Evolutionary conservation across 2,888 invertebrate genomes (phyloP), one percentile per base, ranked within the genome.

Genomic region (Torymus auratus): DNA sequence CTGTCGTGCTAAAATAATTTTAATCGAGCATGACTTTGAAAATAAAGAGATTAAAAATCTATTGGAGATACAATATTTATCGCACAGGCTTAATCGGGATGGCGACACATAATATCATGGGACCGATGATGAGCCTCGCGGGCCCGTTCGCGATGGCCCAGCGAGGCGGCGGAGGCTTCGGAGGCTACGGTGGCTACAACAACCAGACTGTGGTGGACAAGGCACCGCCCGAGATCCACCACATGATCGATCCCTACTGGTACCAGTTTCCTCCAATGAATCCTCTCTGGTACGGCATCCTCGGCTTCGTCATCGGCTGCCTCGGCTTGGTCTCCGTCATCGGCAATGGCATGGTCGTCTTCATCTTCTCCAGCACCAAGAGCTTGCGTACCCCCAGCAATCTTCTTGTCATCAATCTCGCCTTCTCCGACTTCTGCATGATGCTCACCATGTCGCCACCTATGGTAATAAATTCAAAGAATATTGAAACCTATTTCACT

Each of bases 201-300:
- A 97, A 97, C 92, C 93, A 95, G 88, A 96, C 96, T 79, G 96
- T 96, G 83, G 96, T 95, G 84, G 96, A 97, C 91, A 96, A 95
- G 91, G 88, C 89, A 10, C 92, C 93, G 64, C 93, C 94, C 52
- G 95, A 96, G 67, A 94, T 96, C 94, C 91, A 95, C 84, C 94
- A 94, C 89, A 92, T 96, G 92, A 92, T 96, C 84, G 95, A 96
- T 89, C 92, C 95, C 61, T 94, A 95, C 89, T 96, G 97, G 97
- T 96, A 96, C 91, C 96, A 96, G 89, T 97, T 95, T 88, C 95
- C 96, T 81, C 96, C 97, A 17, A 94, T 97, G 95, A 96, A 97
- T 89, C 96, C 96, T 23, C 92, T 97, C 73, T 97, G 97, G 97
- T 96, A 96, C 89, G 95, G 94, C 84, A 93, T 96, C 71, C 92